These are phyloP conservation scores for Meriones psammophilus DNA, from an alignment of 2,797 vertebrate species.

Conservation along the genomic window DNA sequence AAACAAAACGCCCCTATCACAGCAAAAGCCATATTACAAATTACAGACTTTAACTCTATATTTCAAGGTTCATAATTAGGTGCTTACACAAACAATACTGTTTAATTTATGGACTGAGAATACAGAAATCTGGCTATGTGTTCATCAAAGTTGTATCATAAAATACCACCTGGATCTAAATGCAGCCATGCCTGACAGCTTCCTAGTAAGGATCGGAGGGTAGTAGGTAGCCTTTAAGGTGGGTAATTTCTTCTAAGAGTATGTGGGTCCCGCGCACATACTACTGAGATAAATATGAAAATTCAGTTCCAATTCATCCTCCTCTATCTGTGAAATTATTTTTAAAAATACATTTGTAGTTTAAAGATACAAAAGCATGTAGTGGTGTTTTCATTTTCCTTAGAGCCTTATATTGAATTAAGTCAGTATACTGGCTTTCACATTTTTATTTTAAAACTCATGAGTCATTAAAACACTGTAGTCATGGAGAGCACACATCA, in stretches of 20 bases:
- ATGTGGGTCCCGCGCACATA: not conserved
- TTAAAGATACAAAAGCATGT: slow-evolving; percentile 1
- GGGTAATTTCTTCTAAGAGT: not conserved
- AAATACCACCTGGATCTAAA: not conserved
- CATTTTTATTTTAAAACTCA: slow-evolving; percentile 26
- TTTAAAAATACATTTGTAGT: not conserved
- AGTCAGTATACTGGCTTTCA: slow-evolving; percentile 4
- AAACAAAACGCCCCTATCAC: not conserved
- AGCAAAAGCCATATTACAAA: not conserved
- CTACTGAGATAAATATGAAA: slow-evolving; percentile 21
- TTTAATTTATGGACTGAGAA: slow-evolving; percentile 10
- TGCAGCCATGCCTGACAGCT: not conserved
- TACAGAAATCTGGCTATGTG: not conserved
- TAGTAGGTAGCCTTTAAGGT: not conserved
- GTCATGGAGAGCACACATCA: not conserved
- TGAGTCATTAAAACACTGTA: not conserved
- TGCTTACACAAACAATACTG: slow-evolving; percentile 7
- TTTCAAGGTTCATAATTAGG: not conserved
- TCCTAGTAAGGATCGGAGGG: not conserved
- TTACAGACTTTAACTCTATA: not conserved
- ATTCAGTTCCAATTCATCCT: not conserved
- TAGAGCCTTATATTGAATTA: not conserved
- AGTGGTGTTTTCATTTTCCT: not conserved
- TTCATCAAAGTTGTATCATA: not conserved
- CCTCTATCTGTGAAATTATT: slow-evolving; percentile 5